A percentile compares a stretch with the other conserved stretches of the same genome.
Conservation (phyloP, 2,113 vertebrate genomes). For the Charina bottae region DNA sequence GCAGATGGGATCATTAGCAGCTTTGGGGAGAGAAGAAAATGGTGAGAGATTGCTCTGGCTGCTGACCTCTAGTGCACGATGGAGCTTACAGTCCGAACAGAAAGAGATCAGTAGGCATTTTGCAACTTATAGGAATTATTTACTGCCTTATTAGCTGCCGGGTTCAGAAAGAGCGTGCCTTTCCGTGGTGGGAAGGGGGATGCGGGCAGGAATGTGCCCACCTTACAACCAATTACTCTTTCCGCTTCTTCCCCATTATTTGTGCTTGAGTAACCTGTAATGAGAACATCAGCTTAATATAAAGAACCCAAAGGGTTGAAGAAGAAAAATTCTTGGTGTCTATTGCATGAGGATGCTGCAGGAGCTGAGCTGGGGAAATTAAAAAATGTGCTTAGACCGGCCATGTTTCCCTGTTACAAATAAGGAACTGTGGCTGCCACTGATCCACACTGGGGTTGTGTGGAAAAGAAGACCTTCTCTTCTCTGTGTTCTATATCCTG, state of each 20-base stretch:
- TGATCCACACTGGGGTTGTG: not conserved
- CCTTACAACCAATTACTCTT: not conserved
- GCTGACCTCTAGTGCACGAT: not conserved
- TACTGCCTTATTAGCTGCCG: not conserved
- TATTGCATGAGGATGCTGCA: not conserved
- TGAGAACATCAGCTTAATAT: constrained; percentile 45
- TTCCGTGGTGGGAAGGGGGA: not conserved
- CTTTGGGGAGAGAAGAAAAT: not conserved
- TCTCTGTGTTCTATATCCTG: not conserved
- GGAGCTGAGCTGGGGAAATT: not conserved
- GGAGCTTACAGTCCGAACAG: not conserved
- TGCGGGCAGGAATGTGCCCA: not conserved
- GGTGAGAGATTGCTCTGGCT: not conserved
- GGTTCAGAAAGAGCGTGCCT: not conserved
- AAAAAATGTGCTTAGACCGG: too few relatives aligned
- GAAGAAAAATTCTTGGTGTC: too few relatives aligned
- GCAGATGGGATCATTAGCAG: constrained; percentile 34
- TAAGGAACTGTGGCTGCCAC: not conserved
- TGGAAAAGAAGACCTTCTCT: not conserved
- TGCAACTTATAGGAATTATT: not conserved
- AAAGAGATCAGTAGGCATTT: not conserved
- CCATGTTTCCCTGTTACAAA: not conserved
- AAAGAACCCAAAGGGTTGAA: not conserved
- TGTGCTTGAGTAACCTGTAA: not conserved
- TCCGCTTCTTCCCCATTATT: constrained; percentile 34